Evolutionary conservation across 2,113 vertebrate species (phyloP), one percentile per base, ranked within the genome.

Genomic region (Caloenas nicobarica): DNA sequence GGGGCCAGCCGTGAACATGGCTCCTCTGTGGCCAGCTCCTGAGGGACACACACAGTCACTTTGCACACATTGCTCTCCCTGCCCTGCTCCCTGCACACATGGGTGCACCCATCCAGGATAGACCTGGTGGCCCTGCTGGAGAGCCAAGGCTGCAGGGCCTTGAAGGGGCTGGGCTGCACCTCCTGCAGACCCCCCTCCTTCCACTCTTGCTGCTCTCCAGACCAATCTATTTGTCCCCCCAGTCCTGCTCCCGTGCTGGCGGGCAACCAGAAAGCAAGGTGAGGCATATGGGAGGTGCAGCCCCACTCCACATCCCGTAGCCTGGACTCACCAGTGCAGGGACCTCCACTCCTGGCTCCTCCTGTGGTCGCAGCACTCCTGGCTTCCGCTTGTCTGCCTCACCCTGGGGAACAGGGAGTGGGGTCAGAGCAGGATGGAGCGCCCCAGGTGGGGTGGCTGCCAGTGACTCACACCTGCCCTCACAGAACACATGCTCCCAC

Each of bases 21-120:
- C 48, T 97, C 97, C 58, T 97, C 97, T n/a, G 77, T 8, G 0
- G 22, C 64, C 91, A 96, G 44, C 51, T 96, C 97, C 97, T 97
- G 89, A 42, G 73, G 91, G 80, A 6, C 66, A 85, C 64, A 95
- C 34, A 93, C 7, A 61, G 54, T 64, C 57, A 60, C 5, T 13
- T 68, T 2, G 3, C 40, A 78, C 42, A 51, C 21, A 26, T 2
- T 1, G 4, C 70, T 84, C 69, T 66, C 50, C 57, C 11, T 33
- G 19, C 48, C 81, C 64, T 48, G 14, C 16, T 54, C 76, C 64
- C 80, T 44, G 19, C 34, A 48, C 44, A 44, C 29, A 29, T 5
- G 23, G 16, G 50, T 56, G 54, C 6, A 22, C 38, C n/a, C 10
- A 44, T 4, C 10, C 40, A 26, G 34, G 40, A 72, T 1, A 62